Conservation (phyloP, 2,888 invertebrate species). For the Steinernema carpocapsae region DNA sequence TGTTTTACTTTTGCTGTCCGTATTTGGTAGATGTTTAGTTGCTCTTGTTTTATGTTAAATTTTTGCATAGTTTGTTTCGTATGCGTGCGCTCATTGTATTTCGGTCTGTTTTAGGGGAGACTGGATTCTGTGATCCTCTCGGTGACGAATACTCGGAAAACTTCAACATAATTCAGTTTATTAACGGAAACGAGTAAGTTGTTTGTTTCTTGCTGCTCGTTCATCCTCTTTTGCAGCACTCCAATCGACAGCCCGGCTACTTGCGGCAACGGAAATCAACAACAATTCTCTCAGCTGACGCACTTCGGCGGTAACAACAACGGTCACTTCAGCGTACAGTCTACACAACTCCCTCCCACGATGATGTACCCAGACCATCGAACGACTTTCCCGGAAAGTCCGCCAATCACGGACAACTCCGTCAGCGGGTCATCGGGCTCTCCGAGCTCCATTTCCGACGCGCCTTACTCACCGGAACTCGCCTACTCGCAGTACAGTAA, state of each 20-base stretch:
- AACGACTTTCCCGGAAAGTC: slow-evolving; percentile 60
- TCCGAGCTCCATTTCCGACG: slow-evolving; percentile 61
- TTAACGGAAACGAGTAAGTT: slow-evolving; percentile 62
- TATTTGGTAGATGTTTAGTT: slow-evolving; percentile 2
- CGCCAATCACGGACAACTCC: slow-evolving; percentile 66
- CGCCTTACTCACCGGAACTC: slow-evolving; percentile 65
- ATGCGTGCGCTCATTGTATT: background rate
- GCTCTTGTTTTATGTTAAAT: background rate
- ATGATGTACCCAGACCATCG: slow-evolving; percentile 45
- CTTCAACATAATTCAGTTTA: slow-evolving; percentile 68
- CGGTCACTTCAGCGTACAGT: slow-evolving; percentile 27
- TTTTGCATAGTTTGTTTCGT: background rate
- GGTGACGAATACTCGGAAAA: slow-evolving; percentile 55
- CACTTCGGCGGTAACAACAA: slow-evolving; percentile 16
- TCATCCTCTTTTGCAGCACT: slow-evolving; percentile 4
- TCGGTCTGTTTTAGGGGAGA: slow-evolving; percentile 55
- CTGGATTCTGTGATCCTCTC: slow-evolving; percentile 64
- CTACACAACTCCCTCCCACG: slow-evolving; percentile 28
- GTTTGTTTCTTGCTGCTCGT: background rate
- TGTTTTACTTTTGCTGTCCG: background rate
- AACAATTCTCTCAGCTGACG: slow-evolving; percentile 26
- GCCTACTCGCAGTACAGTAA: slow-evolving; percentile 47
- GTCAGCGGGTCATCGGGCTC: slow-evolving; percentile 61
- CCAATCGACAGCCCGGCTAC: slow-evolving; percentile 17
- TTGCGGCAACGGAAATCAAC: background rate